These are phyloP conservation scores for Drosophila diplacantha DNA, from an alignment of 2,888 invertebrate species.

Conservation along the genomic window DNA sequence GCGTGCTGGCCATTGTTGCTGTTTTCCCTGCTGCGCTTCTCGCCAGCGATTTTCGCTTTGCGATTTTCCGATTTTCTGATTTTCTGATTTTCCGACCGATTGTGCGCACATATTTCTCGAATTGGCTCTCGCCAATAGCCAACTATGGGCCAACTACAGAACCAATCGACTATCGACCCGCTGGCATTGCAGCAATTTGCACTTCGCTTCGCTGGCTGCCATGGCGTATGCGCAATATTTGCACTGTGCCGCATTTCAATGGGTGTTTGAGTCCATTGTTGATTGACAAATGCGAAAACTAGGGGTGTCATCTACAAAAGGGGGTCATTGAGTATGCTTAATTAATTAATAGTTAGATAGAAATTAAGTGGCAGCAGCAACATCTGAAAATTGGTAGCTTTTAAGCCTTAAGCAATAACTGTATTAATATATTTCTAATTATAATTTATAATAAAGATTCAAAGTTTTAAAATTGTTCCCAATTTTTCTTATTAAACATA, in stretches of 20 bases:
- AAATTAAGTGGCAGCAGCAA: neutral
- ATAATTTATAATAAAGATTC: no score
- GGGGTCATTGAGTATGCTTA: neutral
- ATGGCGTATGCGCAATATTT: slow-evolving; percentile 37
- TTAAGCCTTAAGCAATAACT: neutral
- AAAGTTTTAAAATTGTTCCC: no score
- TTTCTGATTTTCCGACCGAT: slow-evolving; percentile 24
- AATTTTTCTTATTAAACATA: no score
- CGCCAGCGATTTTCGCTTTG: slow-evolving; percentile 15
- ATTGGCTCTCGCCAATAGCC: slow-evolving; percentile 24
- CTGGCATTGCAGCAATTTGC: slow-evolving; percentile 33
- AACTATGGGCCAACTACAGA: slow-evolving; percentile 22
- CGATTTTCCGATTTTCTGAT: slow-evolving; percentile 18
- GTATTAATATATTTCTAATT: no score
- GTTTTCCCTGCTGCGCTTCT: slow-evolving; percentile 21
- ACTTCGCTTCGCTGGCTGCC: slow-evolving; percentile 17
- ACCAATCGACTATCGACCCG: slow-evolving; percentile 34
- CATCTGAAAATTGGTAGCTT: neutral
- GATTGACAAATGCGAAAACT: slow-evolving; percentile 26
- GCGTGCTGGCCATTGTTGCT: slow-evolving; percentile 32
- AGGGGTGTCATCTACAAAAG: slow-evolving; percentile 18
- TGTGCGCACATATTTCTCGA: slow-evolving; percentile 25
- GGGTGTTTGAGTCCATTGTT: slow-evolving; percentile 16
- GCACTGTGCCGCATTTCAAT: slow-evolving; percentile 14
- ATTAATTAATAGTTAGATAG: neutral